Conservation (phyloP, 2,888 invertebrate species). For the Tachina grossa region DNA sequence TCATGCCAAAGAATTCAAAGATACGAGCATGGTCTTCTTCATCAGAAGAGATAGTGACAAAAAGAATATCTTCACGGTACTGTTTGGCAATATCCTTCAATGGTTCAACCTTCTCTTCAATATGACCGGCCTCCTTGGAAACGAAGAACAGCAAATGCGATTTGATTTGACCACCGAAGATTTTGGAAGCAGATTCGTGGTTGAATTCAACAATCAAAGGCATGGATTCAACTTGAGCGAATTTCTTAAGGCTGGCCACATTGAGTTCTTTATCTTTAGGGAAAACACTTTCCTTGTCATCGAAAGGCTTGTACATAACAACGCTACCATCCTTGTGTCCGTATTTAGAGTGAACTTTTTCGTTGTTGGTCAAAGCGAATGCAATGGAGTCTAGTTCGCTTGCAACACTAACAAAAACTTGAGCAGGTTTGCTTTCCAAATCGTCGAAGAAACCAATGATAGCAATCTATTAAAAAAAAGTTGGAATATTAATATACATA, state of each 20-base stretch:
- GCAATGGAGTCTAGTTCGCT: slow-evolving; percentile 92
- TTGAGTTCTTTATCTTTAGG: slow-evolving; percentile 85
- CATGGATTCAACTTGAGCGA: slow-evolving; percentile 92
- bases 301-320: slow-evolving; percentile 97
- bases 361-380: slow-evolving; percentile 93
- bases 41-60: slow-evolving; percentile 97
- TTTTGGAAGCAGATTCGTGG: slow-evolving; percentile 98
- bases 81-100: slow-evolving; percentile 93
- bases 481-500: slow-evolving; percentile 12
- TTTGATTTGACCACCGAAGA: slow-evolving; percentile 99
- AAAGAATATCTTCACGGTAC: slow-evolving; percentile 95
- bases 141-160: slow-evolving; percentile 97
- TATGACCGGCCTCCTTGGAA: slow-evolving; percentile 94
- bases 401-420: slow-evolving; percentile 92
- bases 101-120: slow-evolving; percentile 90
- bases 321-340: slow-evolving; percentile 91
- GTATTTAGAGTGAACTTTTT: slow-evolving; percentile 90
- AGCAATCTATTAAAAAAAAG: slow-evolving; percentile 85
- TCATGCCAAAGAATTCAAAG: slow-evolving; percentile 99
- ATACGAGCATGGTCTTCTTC: slow-evolving; percentile 98
- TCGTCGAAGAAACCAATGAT: slow-evolving; percentile 96
- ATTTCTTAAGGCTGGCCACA: slow-evolving; percentile 89
- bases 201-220: slow-evolving; percentile 98
- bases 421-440: slow-evolving; percentile 89
- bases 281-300: slow-evolving; percentile 90